Base-by-base conservation (phyloP, 2,797 vertebrate species). In the Poecilia wingei region DNA sequence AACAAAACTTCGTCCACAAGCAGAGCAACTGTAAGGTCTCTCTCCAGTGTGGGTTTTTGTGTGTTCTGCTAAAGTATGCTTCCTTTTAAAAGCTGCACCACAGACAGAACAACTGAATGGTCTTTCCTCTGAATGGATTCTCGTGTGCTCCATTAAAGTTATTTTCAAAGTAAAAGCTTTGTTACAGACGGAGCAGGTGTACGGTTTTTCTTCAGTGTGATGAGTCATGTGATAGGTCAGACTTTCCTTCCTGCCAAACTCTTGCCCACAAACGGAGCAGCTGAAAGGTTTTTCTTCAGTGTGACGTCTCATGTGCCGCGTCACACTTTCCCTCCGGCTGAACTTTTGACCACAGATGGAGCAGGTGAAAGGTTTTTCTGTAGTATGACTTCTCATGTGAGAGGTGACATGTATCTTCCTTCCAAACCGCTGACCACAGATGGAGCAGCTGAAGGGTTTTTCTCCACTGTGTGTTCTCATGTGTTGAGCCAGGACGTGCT, bases 31-130 rank as follows among this genome's bases (percentile, higher is more conserved):
- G 0, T 84, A 86, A 0, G 79, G 84, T 79, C 75, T 86, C 61
- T 80, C 79, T 13, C 81, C 86, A 55, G 49, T 55, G 39, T 59
- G 74, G 33, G 25, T 9, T 36, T 68, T 74, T 0, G 1, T 39
- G 80, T 86, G 85, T 33, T 86, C 82, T 0, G 81, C 86, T 61
- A 86, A 76, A 2, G 82, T 84, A 2, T 74, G 76, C 1, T 81
- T 79, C 22, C n/a, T 36, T 72, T 4, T 81, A 73, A 89, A 89
- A 14, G 79, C 66, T 0, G 74, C 0, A 6, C 70, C 18, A 2
- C 79, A 72, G 0, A 79, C 43, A 0, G 78, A 79, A 61, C 86
- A 89, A 45, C 36, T 75, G 73, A 84, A 87, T 0, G 80, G 0
- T 66, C 87, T 87, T 78, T 84, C 84, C 8, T 75, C 80, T 0